Evolutionary conservation across 2,113 vertebrate genomes (phyloP).

Genomic region (Pluvialis apricaria): DNA sequence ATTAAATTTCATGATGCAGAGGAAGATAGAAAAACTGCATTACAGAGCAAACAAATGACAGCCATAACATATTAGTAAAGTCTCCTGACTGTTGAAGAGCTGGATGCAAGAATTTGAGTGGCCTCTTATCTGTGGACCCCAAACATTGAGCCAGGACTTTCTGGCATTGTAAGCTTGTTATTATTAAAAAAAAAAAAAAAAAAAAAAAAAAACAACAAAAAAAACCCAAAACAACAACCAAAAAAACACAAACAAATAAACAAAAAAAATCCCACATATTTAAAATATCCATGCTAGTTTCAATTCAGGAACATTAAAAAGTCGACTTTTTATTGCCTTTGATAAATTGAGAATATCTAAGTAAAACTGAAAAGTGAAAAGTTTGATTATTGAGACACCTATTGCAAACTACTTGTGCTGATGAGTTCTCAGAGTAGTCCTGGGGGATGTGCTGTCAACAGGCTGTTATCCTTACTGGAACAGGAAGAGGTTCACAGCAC

Average conservation of each 20-base stretch:
- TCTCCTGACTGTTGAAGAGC: background rate
- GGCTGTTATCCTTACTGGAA: background rate
- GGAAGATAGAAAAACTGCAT: background rate
- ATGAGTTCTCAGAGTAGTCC: background rate
- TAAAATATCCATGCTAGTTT: background rate
- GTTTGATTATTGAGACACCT: background rate
- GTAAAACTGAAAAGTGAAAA: background rate
- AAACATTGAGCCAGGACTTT: background rate
- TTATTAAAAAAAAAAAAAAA: background rate
- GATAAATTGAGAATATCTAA: background rate
- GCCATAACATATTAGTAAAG: background rate
- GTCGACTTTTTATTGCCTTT: background rate
- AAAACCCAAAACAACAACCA: too few relatives aligned
- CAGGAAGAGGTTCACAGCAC: background rate
- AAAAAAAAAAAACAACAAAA: too few relatives aligned
- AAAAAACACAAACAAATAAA: too few relatives aligned
- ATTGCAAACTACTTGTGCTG: background rate
- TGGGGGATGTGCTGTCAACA: background rate
- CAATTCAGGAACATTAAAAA: background rate
- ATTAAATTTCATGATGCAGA: background rate
- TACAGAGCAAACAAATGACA: background rate
- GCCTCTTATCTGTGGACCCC: background rate
- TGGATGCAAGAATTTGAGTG: background rate
- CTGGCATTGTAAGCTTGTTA: background rate
- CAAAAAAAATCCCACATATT: too few relatives aligned